Evolutionary conservation across 1,140 invertebrate genomes (phyloP).

Genomic region (Drosophila sulfurigaster): DNA sequence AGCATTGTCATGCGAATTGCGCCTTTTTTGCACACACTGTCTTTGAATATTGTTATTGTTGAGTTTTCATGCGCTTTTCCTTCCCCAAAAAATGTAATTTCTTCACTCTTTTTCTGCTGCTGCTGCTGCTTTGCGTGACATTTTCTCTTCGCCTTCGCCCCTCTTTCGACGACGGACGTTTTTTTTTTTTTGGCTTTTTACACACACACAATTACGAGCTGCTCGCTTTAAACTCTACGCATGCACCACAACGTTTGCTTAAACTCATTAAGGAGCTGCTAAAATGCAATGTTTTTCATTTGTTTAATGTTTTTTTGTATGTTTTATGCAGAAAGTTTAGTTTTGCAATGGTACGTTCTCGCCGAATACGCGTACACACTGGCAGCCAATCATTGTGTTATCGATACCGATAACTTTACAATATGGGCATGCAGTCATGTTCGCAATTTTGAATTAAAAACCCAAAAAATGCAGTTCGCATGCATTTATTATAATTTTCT

Average conservation of each 20-base stretch:
- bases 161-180: slow-evolving; percentile 50
- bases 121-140: slow-evolving; percentile 80
- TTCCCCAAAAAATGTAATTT: slow-evolving; percentile 68
- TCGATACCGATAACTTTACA: slow-evolving; percentile 42
- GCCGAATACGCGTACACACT: slow-evolving; percentile 58
- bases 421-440: slow-evolving; percentile 23
- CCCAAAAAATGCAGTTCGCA: slow-evolving; percentile 4
- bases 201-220: slow-evolving; percentile 46
- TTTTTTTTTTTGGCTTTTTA: slow-evolving; percentile 53
- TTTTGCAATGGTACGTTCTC: slow-evolving; percentile 75
- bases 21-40: slow-evolving; percentile 37
- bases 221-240: slow-evolving; percentile 27
- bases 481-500: background rate
- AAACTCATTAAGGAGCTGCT: slow-evolving; percentile 29
- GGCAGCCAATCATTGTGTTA: slow-evolving; percentile 48
- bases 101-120: slow-evolving; percentile 80
- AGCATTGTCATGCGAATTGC: slow-evolving; percentile 47
- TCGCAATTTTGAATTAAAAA: slow-evolving; percentile 55
- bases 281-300: slow-evolving; percentile 71
- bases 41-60: slow-evolving; percentile 56
- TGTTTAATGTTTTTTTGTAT: slow-evolving; percentile 70
- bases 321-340: slow-evolving; percentile 60
- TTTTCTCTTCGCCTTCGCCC: slow-evolving; percentile 76
- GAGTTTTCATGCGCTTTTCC: slow-evolving; percentile 52
- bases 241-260: slow-evolving; percentile 24